phyloP scores from a whole-genome alignment of 2,797 vertebrate genomes.

The Pangasius macronema region DNA sequence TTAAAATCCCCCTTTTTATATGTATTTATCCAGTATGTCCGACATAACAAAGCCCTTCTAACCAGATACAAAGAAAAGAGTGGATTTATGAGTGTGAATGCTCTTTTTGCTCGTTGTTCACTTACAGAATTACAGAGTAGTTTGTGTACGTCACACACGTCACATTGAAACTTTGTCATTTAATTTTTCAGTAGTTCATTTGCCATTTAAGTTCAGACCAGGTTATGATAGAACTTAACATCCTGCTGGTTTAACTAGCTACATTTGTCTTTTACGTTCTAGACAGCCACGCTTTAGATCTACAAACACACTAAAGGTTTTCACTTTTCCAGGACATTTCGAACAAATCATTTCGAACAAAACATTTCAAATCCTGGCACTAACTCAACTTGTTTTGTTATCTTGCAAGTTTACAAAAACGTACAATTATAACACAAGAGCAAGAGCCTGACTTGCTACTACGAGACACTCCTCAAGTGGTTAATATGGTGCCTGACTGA shows the following conservation, averaged over 20 bases:
- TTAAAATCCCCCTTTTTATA: no score
- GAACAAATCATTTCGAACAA: no score
- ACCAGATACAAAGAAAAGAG: background rate
- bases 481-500: constrained; percentile 22
- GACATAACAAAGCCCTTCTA: background rate
- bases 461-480: background rate
- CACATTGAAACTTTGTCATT: background rate
- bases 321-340: background rate
- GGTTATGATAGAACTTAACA: no score
- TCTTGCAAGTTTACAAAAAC: background rate
- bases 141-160: background rate
- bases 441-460: background rate
- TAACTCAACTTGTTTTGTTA: background rate
- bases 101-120: background rate
- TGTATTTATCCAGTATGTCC: no score
- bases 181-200: background rate
- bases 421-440: background rate
- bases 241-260: background rate
- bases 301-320: background rate
- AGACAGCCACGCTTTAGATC: background rate
- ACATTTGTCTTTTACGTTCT: background rate
- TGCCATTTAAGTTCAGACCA: background rate
- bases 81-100: no score
- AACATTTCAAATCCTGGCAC: background rate
- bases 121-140: background rate